phyloP scores from a whole-genome alignment of 2,797 vertebrate genomes.

The Passerculus sandwichensis region DNA sequence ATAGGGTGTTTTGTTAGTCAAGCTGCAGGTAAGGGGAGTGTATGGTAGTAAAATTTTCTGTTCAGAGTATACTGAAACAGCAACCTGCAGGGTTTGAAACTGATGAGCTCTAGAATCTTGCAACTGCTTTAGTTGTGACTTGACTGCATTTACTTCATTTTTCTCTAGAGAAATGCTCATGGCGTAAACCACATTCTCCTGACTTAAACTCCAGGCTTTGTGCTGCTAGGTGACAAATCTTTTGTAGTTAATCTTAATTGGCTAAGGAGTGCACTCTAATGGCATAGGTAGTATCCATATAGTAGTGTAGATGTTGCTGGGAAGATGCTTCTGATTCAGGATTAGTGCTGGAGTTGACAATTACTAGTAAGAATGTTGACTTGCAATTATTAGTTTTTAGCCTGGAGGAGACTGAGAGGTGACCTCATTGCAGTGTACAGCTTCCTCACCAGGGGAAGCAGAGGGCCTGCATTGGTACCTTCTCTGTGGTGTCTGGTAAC shows the following conservation, averaged over 20 bases:
- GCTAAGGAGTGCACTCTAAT: background rate
- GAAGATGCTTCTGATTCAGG: background rate
- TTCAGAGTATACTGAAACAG: background rate
- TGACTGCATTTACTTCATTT: background rate
- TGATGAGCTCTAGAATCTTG: background rate
- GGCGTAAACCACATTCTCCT: background rate
- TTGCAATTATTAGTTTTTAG: conserved; percentile 64
- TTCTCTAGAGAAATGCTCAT: background rate
- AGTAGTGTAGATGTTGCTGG: background rate
- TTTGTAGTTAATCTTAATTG: background rate
- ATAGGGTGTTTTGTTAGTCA: background rate
- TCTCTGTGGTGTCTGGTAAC: background rate
- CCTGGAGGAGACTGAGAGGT: background rate
- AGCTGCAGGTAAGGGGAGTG: background rate
- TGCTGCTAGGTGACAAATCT: background rate
- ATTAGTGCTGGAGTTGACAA: background rate
- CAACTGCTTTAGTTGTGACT: background rate
- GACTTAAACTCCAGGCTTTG: background rate
- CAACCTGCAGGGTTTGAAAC: background rate
- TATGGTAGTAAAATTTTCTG: background rate
- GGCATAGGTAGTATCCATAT: background rate
- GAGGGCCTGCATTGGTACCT: background rate
- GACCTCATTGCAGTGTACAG: background rate
- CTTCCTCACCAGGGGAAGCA: background rate
- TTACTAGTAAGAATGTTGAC: background rate